Evolutionary conservation across 2,888 invertebrate genomes (phyloP), one percentile per base, ranked within the genome.

Genomic region (Macrosoma leucophasiata): DNA sequence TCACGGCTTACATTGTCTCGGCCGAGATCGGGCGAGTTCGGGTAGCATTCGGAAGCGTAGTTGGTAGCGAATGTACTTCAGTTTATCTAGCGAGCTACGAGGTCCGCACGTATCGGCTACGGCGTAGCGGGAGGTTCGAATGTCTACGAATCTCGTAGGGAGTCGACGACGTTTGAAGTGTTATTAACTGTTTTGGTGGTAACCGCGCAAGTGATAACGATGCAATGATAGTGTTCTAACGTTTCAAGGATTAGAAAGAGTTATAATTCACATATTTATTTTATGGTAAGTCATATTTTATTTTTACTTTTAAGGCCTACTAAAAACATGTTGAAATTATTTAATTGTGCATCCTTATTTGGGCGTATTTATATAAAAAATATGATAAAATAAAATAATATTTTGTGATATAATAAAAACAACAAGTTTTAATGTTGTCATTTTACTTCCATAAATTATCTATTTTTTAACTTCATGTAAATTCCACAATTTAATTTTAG

Each of bases 1-100:
- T 84, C 82, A 81, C 78, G 58, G 72, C 72, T 73, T 72, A 74
- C 66, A 62, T 59, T 64, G 61, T 62, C 61, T 77, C 75, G 76
- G 70, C 37, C 30, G 40, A 34, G 44, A 39, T 78, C 82, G 82
- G 74, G 33, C 18, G 36, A 24, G 37, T 35, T 81, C 82, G 81
- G 70, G 32, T 31, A 50, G n/a, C 48, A 46, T 55, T 77, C 79
- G 78, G 62, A 41, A 53, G 48, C 47, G 50, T 55, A 55, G 58
- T 61, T 64, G 69, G 70, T 64, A 64, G 62, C 64, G 43, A 50
- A 46, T 53, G 53, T 61, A 66, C 66, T 59, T 50, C 78, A 82
- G 82, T 81, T 62, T 68, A 61, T 56, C 65, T 60, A 63, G 58
- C 59, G 53, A 39, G 62, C 73, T 76, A 72, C 76, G 71, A 50